Percentiles rank a stretch among this genome's conserved stretches.
These are phyloP conservation scores for Heterodera filipjevi DNA, from an alignment of 2,888 invertebrate species.

Conservation along the genomic window DNA sequence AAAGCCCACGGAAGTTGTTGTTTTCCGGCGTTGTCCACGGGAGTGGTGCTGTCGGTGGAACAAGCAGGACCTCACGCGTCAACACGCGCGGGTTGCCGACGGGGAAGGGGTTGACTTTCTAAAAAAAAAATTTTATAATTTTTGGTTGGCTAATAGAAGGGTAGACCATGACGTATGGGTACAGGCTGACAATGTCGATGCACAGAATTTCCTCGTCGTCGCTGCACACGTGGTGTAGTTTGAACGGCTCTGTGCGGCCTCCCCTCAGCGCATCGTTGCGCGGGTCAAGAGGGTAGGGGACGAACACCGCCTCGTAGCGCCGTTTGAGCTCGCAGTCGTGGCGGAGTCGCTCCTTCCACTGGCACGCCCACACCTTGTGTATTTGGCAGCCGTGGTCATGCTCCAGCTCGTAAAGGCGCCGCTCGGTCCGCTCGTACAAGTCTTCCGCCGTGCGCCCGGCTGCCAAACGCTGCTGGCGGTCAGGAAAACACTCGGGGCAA, in stretches of 20 bases:
- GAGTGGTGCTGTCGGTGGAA: no score
- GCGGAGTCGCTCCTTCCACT: neutral
- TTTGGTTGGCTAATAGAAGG: neutral
- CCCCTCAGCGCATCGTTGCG: constrained; percentile 12
- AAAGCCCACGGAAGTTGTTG: no score
- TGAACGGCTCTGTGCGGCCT: constrained; percentile 26
- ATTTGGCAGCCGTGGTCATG: neutral
- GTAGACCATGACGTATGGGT: constrained; percentile 16
- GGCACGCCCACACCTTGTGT: constrained; percentile 2
- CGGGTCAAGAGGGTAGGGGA: neutral
- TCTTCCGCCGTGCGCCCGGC: constrained; percentile 10
- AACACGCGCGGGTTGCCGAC: no score
- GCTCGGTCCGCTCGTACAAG: constrained; percentile 1
- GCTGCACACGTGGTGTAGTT: constrained; percentile 1
- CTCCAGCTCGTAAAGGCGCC: constrained; percentile 7
- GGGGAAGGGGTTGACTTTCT: neutral
- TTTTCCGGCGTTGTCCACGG: no score
- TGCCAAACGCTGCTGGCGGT: neutral
- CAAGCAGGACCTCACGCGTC: no score
- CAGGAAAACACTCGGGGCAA: constrained; percentile 2
- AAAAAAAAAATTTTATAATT: neutral
- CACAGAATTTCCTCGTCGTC: constrained; percentile 1
- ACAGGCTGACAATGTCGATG: constrained; percentile 14
- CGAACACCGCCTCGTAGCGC: neutral
- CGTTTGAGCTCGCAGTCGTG: neutral